Evolutionary conservation across 2,888 invertebrate species (phyloP), one percentile per base, ranked within the genome.

Genomic region (Platycheirus albimanus): DNA sequence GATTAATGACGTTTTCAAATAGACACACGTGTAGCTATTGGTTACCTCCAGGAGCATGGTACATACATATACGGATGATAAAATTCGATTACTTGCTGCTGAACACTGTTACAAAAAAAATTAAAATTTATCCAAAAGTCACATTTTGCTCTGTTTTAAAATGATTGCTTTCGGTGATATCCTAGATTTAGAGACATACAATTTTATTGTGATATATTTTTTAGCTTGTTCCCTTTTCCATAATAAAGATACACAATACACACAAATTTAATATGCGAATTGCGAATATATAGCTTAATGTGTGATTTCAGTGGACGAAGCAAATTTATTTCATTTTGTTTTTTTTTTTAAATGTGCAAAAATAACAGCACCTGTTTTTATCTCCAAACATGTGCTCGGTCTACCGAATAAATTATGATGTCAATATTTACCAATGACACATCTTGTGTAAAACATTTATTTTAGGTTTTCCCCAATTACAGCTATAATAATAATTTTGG

Each of bases 281-380:
- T 15, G 33, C 17, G 24, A 36, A 70, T 70, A 49, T 58, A 19
- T 41, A 24, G 17, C 8, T 58, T 49, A 54, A 47, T 47, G 47
- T 43, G 45, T 52, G 52, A 41, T 52, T 17, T 52, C 52, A 52
- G 38, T 38, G 56, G 36, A 56, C 47, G 47, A 56, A 47, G 56
- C 47, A 56, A 69, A 70, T 58, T 70, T 33, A 58, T 33, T 33
- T 66, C 52, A 19, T 43, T 13, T 28, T 52, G 17, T 52, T 41
- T 15, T 7, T 66, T 17, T 52, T 66, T 66, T 7, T 41, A 56
- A n/a, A n/a, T n/a, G 13, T n/a, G 19, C 49, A 51, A 8, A 24
- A 38, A 51, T 51, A 13, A 38, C 38, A 38, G 11, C 49, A 41
- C 41, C 49, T 71, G 52, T 52, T 52, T 24, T 33, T 5, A 17